Evolutionary conservation across 2,888 invertebrate species (phyloP).

Genomic region (Trachelus iudaicus): DNA sequence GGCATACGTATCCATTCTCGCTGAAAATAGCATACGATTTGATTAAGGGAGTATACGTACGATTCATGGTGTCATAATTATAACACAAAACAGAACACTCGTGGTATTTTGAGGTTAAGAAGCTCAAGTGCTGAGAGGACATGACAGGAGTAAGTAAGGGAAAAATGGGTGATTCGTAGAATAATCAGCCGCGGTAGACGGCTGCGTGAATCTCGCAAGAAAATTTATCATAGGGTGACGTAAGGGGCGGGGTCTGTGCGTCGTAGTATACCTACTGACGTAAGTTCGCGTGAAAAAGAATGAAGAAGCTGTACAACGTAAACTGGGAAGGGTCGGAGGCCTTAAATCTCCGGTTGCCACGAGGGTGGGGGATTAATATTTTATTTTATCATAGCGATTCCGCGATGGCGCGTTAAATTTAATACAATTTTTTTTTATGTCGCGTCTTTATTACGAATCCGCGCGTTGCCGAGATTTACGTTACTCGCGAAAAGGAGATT

Average conservation of each 20-base stretch:
- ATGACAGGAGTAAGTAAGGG: background rate
- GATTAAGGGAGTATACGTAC: background rate
- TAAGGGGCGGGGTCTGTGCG: background rate
- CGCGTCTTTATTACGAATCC: constrained; percentile 43
- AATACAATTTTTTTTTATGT: constrained; percentile 52
- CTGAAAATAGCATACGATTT: constrained; percentile 66
- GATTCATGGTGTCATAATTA: background rate
- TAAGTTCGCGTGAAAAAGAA: background rate
- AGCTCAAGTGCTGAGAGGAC: background rate
- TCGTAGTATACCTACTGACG: background rate
- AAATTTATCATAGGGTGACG: background rate
- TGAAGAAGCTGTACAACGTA: background rate
- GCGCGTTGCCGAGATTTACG: constrained; percentile 39
- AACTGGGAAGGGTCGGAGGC: background rate
- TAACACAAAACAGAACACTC: background rate
- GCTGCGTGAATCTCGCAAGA: background rate
- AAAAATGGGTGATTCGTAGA: background rate
- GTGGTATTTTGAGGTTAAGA: background rate
- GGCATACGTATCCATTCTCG: constrained; percentile 82
- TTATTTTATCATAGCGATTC: constrained; percentile 55
- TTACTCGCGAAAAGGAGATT: constrained; percentile 24
- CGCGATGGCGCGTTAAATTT: constrained; percentile 45
- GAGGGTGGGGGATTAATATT: constrained; percentile 48
- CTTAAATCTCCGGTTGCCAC: constrained; percentile 48
- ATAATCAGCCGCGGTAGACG: background rate